Evolutionary conservation across 2,888 invertebrate species (phyloP).

Genomic region (Rutpela maculata): DNA sequence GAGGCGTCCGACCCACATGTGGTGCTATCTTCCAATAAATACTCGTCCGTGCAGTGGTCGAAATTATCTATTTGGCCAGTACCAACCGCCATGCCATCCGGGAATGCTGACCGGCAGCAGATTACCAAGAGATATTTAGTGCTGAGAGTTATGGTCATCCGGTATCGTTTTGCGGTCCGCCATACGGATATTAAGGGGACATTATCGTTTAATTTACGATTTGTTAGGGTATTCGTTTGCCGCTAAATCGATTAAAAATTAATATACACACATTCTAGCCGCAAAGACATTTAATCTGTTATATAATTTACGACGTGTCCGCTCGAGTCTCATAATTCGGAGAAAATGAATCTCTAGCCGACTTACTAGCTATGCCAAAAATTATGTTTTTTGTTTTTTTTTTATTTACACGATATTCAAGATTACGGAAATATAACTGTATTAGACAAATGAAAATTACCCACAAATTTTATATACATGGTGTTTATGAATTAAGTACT

Average conservation of each 20-base stretch:
- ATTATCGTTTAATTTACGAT: conserved; percentile 61
- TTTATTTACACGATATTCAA: no score
- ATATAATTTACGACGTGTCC: conserved; percentile 3
- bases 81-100: conserved; percentile 48
- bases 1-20: conserved; percentile 36
- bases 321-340: neutral
- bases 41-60: conserved; percentile 45
- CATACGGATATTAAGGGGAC: conserved; percentile 61
- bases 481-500: no score
- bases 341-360: no score
- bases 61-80: conserved; percentile 59
- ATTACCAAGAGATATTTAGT: conserved; percentile 65
- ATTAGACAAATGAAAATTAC: no score
- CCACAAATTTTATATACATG: no score
- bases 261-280: conserved; percentile 48
- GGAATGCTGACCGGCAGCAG: conserved; percentile 52
- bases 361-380: no score
- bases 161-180: conserved; percentile 63
- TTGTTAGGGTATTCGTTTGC: conserved; percentile 53
- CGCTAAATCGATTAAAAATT: conserved; percentile 60
- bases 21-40: conserved; percentile 53
- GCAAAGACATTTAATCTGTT: neutral
- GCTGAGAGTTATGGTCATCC: conserved; percentile 67
- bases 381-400: no score
- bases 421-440: no score